Conservation (phyloP, 2,888 invertebrate species). For the Parapristionchus giblindavisi region DNA sequence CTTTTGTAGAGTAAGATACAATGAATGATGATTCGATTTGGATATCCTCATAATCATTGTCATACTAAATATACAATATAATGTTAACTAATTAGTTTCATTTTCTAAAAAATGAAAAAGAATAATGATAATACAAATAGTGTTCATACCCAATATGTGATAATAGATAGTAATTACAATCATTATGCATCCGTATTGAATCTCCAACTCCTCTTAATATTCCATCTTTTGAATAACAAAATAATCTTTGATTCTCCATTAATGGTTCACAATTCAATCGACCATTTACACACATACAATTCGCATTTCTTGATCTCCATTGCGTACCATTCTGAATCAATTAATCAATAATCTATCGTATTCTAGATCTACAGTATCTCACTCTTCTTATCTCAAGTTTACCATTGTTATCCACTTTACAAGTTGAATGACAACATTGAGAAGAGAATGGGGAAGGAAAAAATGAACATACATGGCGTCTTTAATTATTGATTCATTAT, state of each 20-base stretch:
- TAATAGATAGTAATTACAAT: constrained; percentile 22
- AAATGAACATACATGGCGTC: constrained; percentile 25
- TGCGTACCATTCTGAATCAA: constrained; percentile 21
- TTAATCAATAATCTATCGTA: background rate
- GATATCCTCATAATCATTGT: background rate
- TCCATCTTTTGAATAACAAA: background rate
- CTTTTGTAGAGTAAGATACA: constrained; percentile 15
- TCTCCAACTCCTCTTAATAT: constrained; percentile 11
- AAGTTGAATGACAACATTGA: constrained; percentile 13
- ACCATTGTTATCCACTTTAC: constrained; percentile 15
- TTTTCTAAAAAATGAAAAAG: background rate
- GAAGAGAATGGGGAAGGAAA: constrained; percentile 22
- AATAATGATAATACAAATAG: background rate
- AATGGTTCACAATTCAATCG: constrained; percentile 7
- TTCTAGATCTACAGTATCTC: background rate
- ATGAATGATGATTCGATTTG: background rate
- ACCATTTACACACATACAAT: constrained; percentile 21
- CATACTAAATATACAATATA: background rate
- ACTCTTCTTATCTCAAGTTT: constrained; percentile 14
- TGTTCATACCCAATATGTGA: background rate
- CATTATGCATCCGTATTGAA: background rate
- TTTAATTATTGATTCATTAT: too few species aligned
- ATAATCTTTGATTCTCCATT: background rate
- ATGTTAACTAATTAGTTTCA: background rate
- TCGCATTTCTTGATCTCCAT: background rate